These are phyloP conservation scores for Toxotes jaculatrix DNA, from an alignment of 2,113 vertebrate species.

Conservation along the genomic window DNA sequence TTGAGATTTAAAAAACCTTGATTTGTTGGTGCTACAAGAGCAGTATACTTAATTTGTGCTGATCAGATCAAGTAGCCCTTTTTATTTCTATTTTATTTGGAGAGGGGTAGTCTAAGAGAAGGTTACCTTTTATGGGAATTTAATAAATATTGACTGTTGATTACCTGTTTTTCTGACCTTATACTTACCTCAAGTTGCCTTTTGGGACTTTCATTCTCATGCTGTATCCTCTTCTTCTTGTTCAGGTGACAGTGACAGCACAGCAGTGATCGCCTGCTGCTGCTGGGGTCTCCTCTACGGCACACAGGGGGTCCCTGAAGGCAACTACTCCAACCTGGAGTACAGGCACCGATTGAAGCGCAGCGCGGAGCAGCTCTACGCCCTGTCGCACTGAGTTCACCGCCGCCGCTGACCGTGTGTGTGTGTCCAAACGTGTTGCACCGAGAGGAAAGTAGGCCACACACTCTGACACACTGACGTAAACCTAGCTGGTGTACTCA, in stretches of 20 bases:
- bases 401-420: neutral
- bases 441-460: slow-evolving; percentile 29
- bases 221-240: neutral
- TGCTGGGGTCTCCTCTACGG: slow-evolving; percentile 86
- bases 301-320: slow-evolving; percentile 78
- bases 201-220: neutral
- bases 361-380: slow-evolving; percentile 69
- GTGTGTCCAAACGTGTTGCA: neutral
- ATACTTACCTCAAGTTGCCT: too few relatives aligned
- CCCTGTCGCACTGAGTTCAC: slow-evolving; percentile 64
- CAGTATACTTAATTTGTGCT: too few relatives aligned
- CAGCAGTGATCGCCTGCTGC: slow-evolving; percentile 86
- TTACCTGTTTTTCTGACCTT: too few relatives aligned
- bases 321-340: slow-evolving; percentile 85
- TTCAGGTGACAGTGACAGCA: slow-evolving; percentile 89
- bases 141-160: too few relatives aligned
- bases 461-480: slow-evolving; percentile 24
- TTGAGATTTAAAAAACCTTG: too few relatives aligned
- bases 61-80: too few relatives aligned
- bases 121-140: too few relatives aligned
- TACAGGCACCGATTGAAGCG: slow-evolving; percentile 80
- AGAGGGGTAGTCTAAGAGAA: too few relatives aligned
- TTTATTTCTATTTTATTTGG: too few relatives aligned
- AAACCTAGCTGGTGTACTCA: neutral
- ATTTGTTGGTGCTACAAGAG: too few relatives aligned